Evolutionary conservation across 1,140 invertebrate genomes (phyloP), one percentile per base, ranked within the genome.

Genomic region (Zaprionus nigranus): DNA sequence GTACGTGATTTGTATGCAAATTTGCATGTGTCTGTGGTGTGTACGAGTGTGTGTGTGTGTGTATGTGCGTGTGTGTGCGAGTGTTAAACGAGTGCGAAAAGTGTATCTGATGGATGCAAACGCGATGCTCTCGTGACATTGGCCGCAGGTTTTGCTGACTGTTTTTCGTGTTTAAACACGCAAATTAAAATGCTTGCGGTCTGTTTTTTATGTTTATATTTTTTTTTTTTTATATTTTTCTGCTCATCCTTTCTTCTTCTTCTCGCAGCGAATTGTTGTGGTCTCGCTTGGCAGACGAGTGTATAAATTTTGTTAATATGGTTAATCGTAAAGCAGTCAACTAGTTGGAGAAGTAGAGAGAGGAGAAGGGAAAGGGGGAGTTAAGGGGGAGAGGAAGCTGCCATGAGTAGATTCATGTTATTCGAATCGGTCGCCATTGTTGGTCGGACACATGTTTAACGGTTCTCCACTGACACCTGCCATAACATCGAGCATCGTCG

Each of bases 1-100:
- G 72, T 63, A 70, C 72, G 81, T 84, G 81, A 78, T 84, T 84
- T 81, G 81, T 78, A 84, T 84, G 81, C 61, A 83, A 83, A 83
- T 83, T 84, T 62, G 24, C 26, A 43, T n/a, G 57, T 20, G 20
- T n/a, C 46, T 13, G 12, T 12, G 4, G 4, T 46, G 6, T 46
- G 40, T 3, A 3, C 0, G 46, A 24, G 20, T 46, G 43, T 20
- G 20, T 13, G 46, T 24, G 3, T 11, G 43, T 22, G 3, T 22
- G 46, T 43, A n/a, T 43, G 40, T 2, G 40, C 5, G 40, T 46
- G 40, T 46, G 7, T 9, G 0, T 46, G n/a, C 40, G 5, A 51
- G 46, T 40, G 60, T 77, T 81, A 60, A 79, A 65, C 63, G 60
- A 75, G 73, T 57, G 60, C 67, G 28, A 68, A 66, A 74, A 85